Conservation (phyloP, 2,888 invertebrate genomes). For the Stictocephala bisonia region DNA sequence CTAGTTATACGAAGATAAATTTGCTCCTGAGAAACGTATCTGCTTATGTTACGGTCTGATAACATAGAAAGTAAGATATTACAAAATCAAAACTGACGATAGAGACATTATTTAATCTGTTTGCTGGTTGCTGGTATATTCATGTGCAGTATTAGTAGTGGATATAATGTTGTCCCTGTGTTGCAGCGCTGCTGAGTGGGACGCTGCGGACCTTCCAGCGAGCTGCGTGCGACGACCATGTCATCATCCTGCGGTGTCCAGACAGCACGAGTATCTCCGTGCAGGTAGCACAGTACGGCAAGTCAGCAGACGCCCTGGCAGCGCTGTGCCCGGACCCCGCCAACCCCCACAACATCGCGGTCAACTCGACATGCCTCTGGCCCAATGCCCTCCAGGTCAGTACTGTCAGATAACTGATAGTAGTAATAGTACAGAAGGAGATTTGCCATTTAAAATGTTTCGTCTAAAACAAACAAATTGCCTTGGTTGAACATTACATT, state of each 20-base stretch:
- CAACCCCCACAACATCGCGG: conserved; percentile 52
- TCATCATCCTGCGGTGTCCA: conserved; percentile 89
- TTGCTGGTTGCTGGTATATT: no score
- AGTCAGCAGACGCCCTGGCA: conserved; percentile 65
- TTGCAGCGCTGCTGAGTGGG: conserved; percentile 87
- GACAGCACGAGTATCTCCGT: conserved; percentile 91
- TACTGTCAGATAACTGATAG: background rate
- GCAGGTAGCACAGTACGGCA: conserved; percentile 90
- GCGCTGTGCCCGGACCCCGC: conserved; percentile 51
- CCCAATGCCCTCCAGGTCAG: conserved; percentile 82
- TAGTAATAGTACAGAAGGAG: background rate
- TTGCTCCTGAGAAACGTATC: no score
- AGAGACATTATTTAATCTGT: no score
- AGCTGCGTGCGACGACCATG: conserved; percentile 92
- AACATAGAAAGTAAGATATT: no score
- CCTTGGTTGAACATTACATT: background rate
- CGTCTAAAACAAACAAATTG: background rate
- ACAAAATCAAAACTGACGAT: no score
- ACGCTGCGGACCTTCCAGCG: conserved; percentile 91
- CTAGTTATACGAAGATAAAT: no score
- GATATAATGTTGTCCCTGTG: conserved; percentile 58
- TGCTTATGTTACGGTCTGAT: no score
- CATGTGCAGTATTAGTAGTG: no score
- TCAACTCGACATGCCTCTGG: conserved; percentile 73
- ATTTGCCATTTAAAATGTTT: background rate